These are phyloP conservation scores for Pomatostomus ruficeps DNA, from an alignment of 2,113 vertebrate species.

Conservation along the genomic window DNA sequence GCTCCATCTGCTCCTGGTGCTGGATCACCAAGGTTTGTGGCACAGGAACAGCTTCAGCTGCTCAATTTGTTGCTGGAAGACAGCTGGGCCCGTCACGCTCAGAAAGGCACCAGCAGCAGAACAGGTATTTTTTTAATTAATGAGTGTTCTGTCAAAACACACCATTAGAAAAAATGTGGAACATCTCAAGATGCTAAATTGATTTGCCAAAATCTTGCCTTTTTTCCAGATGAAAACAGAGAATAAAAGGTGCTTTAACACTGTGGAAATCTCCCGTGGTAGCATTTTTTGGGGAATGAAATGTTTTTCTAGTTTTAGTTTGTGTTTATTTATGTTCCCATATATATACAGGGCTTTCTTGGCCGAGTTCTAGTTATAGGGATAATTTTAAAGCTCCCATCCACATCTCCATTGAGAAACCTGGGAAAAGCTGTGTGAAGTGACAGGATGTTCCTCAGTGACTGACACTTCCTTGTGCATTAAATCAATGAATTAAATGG, in stretches of 20 bases:
- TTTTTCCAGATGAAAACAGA: not conserved
- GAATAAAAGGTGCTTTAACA: not conserved
- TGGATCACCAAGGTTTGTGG: not conserved
- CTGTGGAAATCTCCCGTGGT: not conserved
- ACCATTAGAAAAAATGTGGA: not conserved
- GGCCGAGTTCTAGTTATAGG: not conserved
- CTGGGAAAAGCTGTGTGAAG: not conserved
- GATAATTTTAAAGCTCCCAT: not conserved
- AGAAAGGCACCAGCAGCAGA: not conserved
- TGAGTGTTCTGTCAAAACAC: not conserved
- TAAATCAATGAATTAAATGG: not conserved
- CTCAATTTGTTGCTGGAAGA: not conserved
- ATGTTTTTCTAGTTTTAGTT: not conserved
- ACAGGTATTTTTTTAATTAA: not conserved
- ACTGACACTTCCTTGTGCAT: not conserved
- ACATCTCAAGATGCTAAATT: not conserved
- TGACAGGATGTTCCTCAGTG: not conserved
- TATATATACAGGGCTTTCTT: not conserved
- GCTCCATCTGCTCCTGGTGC: not conserved
- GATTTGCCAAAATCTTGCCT: not conserved
- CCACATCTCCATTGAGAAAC: not conserved
- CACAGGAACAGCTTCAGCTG: not conserved
- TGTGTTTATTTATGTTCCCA: not conserved
- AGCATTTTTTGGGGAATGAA: not conserved
- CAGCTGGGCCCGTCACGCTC: not conserved